Conservation (phyloP, 2,113 vertebrate species). For the Numenius arquata region DNA sequence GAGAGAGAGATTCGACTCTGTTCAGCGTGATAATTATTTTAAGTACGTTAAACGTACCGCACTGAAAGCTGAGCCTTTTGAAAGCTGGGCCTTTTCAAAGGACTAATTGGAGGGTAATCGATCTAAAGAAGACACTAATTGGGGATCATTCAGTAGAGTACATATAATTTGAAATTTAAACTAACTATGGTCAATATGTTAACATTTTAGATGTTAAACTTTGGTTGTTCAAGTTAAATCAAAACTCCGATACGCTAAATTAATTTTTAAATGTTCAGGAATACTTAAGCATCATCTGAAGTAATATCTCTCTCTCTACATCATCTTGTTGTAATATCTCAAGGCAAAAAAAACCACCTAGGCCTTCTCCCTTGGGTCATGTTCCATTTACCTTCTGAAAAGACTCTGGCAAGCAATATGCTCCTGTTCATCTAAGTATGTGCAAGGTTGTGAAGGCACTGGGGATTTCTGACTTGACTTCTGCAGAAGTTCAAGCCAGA, state of each 20-base stretch:
- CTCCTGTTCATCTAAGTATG: background rate
- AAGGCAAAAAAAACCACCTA: background rate
- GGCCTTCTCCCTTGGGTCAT: background rate
- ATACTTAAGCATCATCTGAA: background rate
- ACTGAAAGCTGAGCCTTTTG: background rate
- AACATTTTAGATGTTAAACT: background rate
- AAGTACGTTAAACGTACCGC: rapidly evolving
- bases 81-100: background rate
- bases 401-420: background rate
- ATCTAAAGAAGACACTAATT: background rate
- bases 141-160: background rate
- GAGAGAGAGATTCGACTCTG: background rate
- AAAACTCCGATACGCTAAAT: background rate
- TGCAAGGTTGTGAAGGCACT: background rate
- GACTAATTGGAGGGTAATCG: background rate
- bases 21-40: background rate
- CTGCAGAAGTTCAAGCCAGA: background rate
- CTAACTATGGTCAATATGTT: background rate
- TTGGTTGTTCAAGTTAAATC: background rate
- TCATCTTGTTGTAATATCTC: background rate
- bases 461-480: background rate
- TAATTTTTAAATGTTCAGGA: background rate
- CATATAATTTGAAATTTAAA: background rate
- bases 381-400: background rate
- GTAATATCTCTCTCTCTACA: background rate